phyloP scores from a whole-genome alignment of 2,888 invertebrate species.

The Hipparchia sbordonii region DNA sequence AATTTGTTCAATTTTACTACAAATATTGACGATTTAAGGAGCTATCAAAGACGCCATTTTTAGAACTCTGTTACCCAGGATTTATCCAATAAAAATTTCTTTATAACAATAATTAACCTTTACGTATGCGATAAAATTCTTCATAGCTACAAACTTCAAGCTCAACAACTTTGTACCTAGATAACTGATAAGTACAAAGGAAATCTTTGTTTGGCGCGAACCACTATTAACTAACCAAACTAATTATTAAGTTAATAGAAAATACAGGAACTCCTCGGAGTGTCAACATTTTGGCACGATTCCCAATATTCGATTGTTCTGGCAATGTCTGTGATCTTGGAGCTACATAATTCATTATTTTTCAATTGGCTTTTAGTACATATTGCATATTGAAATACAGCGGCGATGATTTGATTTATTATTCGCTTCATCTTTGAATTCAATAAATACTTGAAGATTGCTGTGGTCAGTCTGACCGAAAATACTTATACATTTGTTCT shows the following conservation, averaged over 20 bases:
- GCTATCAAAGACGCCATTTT: too few species aligned
- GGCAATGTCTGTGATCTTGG: constrained; percentile 13
- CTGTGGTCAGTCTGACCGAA: not conserved
- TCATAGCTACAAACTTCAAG: too few species aligned
- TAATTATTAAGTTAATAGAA: not conserved
- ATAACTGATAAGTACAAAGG: too few species aligned
- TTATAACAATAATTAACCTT: too few species aligned
- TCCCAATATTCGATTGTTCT: constrained; percentile 16
- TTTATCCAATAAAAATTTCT: too few species aligned
- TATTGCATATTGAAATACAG: not conserved
- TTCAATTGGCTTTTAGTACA: constrained; percentile 33
- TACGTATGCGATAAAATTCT: too few species aligned
- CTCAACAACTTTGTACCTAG: too few species aligned
- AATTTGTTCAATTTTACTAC: too few species aligned
- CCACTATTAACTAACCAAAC: not conserved
- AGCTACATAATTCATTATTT: constrained; percentile 17
- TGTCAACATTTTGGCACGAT: constrained; percentile 7
- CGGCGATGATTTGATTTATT: constrained; percentile 30
- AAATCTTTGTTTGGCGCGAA: too few species aligned
- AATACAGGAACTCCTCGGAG: not conserved
- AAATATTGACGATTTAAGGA: too few species aligned
- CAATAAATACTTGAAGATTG: not conserved
- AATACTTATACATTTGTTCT: too few species aligned
- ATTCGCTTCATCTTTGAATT: not conserved
- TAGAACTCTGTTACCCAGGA: too few species aligned